Evolutionary conservation across 2,888 invertebrate species (phyloP).

Genomic region (Drosophila ustulata): DNA sequence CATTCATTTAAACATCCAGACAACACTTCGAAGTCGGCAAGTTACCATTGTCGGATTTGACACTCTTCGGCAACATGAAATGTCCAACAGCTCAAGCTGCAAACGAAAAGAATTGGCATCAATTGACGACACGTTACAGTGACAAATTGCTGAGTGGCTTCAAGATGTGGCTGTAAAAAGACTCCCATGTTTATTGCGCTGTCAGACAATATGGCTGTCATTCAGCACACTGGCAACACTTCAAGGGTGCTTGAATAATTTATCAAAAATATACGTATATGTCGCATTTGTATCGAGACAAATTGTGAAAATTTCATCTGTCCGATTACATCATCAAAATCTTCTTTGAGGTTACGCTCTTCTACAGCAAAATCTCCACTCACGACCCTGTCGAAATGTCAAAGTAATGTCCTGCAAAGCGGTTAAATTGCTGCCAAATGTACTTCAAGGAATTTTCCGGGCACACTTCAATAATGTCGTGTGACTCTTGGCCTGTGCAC

Average conservation of each 20-base stretch:
- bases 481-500: neutral
- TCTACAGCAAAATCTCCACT: neutral
- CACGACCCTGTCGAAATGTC: conserved; percentile 1
- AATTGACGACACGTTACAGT: conserved; percentile 74
- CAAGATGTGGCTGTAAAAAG: conserved; percentile 16
- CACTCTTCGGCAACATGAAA: conserved; percentile 47
- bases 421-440: conserved; percentile 4
- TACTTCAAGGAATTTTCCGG: neutral
- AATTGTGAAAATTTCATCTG: conserved; percentile 1
- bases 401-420: neutral
- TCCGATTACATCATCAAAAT: conserved; percentile 4
- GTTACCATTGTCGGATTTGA: conserved; percentile 56
- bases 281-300: conserved; percentile 2
- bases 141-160: conserved; percentile 68
- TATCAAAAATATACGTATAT: neutral
- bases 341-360: neutral
- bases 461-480: neutral
- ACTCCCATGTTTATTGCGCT: conserved; percentile 37
- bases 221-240: neutral
- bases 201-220: conserved; percentile 15
- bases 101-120: conserved; percentile 36
- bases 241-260: neutral
- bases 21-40: conserved; percentile 26
- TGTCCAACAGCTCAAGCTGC: conserved; percentile 12
- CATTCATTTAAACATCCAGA: conserved; percentile 39